Evolutionary conservation across 2,797 vertebrate species (phyloP), one percentile per base, ranked within the genome.

Genomic region (Pelodytes ibericus): DNA sequence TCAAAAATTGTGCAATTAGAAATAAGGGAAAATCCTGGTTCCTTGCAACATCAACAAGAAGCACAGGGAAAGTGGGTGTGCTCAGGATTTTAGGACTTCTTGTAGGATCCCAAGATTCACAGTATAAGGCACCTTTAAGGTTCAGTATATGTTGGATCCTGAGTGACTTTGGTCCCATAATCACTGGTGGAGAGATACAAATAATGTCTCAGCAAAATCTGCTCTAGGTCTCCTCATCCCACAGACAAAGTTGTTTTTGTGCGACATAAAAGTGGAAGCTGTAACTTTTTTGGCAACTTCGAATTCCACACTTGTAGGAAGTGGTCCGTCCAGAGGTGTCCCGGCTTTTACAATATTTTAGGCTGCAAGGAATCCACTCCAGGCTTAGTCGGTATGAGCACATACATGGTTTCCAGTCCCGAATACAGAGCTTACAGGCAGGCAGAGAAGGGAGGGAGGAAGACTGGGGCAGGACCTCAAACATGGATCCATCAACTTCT

Each of bases 261-360:
- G 95, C 91, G 80, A 97, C 96, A 0, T 93, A 95, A 86, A 94
- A 99, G 53, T 95, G 87, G 4, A 99, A 99, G 83, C 89, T 88
- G 89, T 96, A 98, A 85, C 88, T 94, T 85, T 98, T 98, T 88
- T 95, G 96, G 92, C 97, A 99, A 90, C 97, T 99, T 84, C 95
- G 95, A 84, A 99, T 99, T 86, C 97, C 97, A 0, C 97, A 99
- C 80, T 97, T 98, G 90, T 98, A 99, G 24, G 95, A 94, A 0
- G 88, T 87, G 0, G 93, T 87, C 76, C 90, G 94, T 67, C 95
- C 94, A 0, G 79, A 77, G 8, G 89, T 80, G 10, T 98, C 96
- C 0, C 94, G 91, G 76, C 91, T 95, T 81, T 90, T 93, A 90
- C 97, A 99, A 87, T 96, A 99, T 82, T 99, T 98, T 20, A 99